These are phyloP conservation scores for Tamias sibiricus DNA, from an alignment of 2,113 vertebrate species.

Conservation along the genomic window DNA sequence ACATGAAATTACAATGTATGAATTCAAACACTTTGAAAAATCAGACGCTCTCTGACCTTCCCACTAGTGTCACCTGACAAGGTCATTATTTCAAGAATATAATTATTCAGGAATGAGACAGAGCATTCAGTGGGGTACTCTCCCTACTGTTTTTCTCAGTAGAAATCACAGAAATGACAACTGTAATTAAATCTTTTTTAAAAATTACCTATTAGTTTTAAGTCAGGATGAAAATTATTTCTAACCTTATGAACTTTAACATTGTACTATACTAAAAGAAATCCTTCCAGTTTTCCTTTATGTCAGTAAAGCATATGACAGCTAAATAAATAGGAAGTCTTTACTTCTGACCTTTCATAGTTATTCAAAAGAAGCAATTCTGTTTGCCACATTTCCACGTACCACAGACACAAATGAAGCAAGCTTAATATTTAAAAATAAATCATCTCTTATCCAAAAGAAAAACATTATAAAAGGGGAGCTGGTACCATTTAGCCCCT, in stretches of 20 bases:
- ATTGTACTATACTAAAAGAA: conserved; percentile 65
- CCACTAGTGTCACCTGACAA: conserved; percentile 64
- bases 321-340: conserved; percentile 67
- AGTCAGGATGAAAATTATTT: conserved; percentile 75
- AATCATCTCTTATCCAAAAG: conserved; percentile 53
- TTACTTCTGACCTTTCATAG: conserved; percentile 55
- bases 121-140: conserved; percentile 41
- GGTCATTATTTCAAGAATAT: conserved; percentile 72
- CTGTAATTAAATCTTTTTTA: conserved; percentile 70
- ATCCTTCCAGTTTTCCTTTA: conserved; percentile 65
- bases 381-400: conserved; percentile 33
- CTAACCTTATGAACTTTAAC: conserved; percentile 77
- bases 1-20: conserved; percentile 67
- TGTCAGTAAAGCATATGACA: conserved; percentile 55
- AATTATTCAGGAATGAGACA: conserved; percentile 62
- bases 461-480: conserved; percentile 46
- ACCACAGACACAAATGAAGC: conserved; percentile 58
- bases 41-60: conserved; percentile 64
- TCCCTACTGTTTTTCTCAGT: conserved; percentile 60
- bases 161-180: conserved; percentile 76
- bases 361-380: conserved; percentile 67
- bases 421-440: conserved; percentile 61
- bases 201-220: conserved; percentile 76
- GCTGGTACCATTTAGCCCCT: background rate
- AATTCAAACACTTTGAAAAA: conserved; percentile 72